These are phyloP conservation scores for Galeopterus variegatus DNA, from an alignment of 2,113 vertebrate genomes.

Conservation along the genomic window DNA sequence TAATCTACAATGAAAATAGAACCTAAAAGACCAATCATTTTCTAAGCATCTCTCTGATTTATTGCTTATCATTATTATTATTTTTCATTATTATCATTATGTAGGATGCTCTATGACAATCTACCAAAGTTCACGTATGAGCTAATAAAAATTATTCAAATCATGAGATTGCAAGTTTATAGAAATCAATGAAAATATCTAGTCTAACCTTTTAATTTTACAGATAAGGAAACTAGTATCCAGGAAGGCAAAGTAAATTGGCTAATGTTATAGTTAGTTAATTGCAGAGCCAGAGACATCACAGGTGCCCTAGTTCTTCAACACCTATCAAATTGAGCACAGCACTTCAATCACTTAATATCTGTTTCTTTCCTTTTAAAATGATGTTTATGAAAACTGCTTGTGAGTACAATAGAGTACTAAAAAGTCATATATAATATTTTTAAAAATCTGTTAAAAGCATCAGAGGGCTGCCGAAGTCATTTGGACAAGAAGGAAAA, in stretches of 20 bases:
- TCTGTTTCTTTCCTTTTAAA: not conserved
- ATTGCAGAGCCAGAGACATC: not conserved
- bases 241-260: not conserved
- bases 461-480: not conserved
- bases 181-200: not conserved
- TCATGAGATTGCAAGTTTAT: not conserved
- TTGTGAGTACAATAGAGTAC: not conserved
- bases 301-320: not conserved
- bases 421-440: not conserved
- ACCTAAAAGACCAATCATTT: not conserved
- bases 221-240: not conserved
- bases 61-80: not conserved
- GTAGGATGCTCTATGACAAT: not conserved
- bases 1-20: constrained; percentile 37
- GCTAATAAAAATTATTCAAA: not conserved
- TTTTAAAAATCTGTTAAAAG: not conserved
- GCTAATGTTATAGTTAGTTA: not conserved
- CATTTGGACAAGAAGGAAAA: not conserved
- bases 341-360: not conserved
- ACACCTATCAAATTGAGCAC: not conserved
- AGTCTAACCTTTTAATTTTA: not conserved
- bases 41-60: not conserved
- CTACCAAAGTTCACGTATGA: not conserved
- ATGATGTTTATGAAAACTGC: not conserved
- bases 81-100: not conserved